Evolutionary conservation across 2,888 invertebrate genomes (phyloP).

Genomic region (Euplagia quadripunctaria): DNA sequence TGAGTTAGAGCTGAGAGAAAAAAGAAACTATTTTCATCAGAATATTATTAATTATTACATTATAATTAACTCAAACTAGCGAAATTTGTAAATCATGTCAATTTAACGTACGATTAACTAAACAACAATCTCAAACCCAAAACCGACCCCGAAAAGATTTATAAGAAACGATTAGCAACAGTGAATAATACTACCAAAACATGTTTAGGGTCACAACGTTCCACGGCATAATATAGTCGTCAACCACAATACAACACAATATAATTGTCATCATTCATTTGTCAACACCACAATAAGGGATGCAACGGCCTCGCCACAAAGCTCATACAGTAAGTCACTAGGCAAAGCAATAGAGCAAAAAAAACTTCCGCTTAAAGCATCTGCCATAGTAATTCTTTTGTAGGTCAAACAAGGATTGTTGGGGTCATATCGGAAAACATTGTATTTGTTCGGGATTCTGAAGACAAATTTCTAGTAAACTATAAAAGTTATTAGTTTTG

Average conservation of each 20-base stretch:
- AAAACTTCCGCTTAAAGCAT: conserved; percentile 68
- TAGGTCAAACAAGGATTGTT: conserved; percentile 79
- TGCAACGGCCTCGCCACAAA: conserved; percentile 63
- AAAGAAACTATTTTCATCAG: not conserved
- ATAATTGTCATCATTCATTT: conserved; percentile 84
- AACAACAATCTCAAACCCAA: conserved; percentile 1
- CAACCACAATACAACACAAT: conserved; percentile 78
- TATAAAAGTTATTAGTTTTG: not conserved
- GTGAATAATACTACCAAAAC: conserved; percentile 47
- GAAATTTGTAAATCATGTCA: not conserved
- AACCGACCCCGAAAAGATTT: conserved; percentile 6
- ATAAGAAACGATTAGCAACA: conserved; percentile 38
- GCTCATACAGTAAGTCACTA: conserved; percentile 62
- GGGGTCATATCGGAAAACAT: conserved; percentile 40
- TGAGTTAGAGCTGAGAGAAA: not conserved
- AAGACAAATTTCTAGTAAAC: not conserved
- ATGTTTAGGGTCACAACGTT: conserved; percentile 49
- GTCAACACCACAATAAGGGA: conserved; percentile 70
- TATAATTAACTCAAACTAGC: not conserved
- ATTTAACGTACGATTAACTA: not conserved
- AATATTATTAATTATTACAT: not conserved
- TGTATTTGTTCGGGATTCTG: not conserved
- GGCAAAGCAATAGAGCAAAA: conserved; percentile 54
- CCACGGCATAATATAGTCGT: conserved; percentile 73
- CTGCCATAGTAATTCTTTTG: conserved; percentile 72